Evolutionary conservation across 2,888 invertebrate species (phyloP).

Genomic region (Xestia ashworthii): DNA sequence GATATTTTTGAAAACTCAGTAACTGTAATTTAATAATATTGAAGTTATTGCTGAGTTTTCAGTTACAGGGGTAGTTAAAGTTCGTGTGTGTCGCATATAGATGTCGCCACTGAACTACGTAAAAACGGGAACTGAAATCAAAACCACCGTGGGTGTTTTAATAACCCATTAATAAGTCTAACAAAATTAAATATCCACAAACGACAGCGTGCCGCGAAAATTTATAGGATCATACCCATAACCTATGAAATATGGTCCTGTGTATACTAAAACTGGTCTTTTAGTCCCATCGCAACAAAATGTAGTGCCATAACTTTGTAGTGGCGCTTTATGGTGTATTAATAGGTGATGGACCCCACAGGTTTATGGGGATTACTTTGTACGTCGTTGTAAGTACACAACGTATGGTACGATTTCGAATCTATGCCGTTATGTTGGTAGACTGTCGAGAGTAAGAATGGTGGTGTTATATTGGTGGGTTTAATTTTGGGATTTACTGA

Average conservation of each 20-base stretch:
- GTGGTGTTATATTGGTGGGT: not conserved
- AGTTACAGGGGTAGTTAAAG: not conserved
- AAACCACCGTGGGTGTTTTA: constrained; percentile 19
- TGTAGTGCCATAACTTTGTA: constrained; percentile 70
- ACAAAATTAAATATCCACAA: constrained; percentile 20
- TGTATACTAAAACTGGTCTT: constrained; percentile 38
- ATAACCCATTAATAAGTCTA: constrained; percentile 29
- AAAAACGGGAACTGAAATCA: not conserved
- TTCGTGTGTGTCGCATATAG: not conserved
- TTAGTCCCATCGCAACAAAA: constrained; percentile 49
- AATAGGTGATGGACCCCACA: constrained; percentile 66
- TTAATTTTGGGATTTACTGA: not conserved
- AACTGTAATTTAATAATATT: not conserved
- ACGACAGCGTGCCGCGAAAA: constrained; percentile 35
- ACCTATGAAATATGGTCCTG: constrained; percentile 46
- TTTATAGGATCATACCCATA: constrained; percentile 55
- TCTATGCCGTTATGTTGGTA: not conserved
- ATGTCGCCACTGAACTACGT: not conserved
- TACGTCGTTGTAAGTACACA: constrained; percentile 33
- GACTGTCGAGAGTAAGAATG: constrained; percentile 3
- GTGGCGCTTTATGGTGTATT: constrained; percentile 69
- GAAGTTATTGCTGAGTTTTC: not conserved
- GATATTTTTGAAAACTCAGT: not conserved
- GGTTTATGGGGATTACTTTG: constrained; percentile 68
- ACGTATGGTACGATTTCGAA: constrained; percentile 2